Conservation (phyloP, 2,113 vertebrate species). For the Suricata suricatta region DNA sequence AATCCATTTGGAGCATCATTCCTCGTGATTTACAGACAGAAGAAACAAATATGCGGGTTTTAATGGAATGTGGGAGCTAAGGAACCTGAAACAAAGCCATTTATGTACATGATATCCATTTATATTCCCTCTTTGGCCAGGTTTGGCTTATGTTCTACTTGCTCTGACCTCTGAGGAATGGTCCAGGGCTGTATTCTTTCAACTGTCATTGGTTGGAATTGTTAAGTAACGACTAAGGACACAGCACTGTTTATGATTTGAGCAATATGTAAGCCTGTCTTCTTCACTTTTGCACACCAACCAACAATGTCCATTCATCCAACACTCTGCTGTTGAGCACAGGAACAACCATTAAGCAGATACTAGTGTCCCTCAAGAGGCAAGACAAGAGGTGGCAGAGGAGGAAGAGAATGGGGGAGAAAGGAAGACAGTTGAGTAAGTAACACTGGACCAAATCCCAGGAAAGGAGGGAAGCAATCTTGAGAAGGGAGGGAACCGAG, state of each 20-base stretch:
- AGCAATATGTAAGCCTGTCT: neutral
- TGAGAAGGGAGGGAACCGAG: neutral
- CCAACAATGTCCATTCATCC: constrained; percentile 46
- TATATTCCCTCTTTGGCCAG: neutral
- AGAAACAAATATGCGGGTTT: constrained; percentile 33
- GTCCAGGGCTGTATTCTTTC: neutral
- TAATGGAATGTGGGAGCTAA: neutral
- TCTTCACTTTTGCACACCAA: constrained; percentile 49
- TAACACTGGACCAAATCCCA: neutral
- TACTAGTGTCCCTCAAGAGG: neutral
- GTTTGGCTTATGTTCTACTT: neutral
- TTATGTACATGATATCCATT: neutral
- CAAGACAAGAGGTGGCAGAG: neutral
- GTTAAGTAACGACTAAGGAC: constrained; percentile 45
- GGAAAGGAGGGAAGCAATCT: neutral
- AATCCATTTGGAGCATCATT: neutral
- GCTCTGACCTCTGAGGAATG: neutral
- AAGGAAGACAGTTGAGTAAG: neutral
- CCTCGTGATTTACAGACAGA: constrained; percentile 26
- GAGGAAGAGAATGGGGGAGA: too few species aligned
- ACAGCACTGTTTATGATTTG: constrained; percentile 37
- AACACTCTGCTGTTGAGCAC: neutral
- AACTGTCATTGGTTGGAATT: neutral
- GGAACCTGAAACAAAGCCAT: neutral
- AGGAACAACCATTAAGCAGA: neutral